Base-by-base conservation (phyloP, 1,140 invertebrate species). In the Homalodisca vitripennis region DNA sequence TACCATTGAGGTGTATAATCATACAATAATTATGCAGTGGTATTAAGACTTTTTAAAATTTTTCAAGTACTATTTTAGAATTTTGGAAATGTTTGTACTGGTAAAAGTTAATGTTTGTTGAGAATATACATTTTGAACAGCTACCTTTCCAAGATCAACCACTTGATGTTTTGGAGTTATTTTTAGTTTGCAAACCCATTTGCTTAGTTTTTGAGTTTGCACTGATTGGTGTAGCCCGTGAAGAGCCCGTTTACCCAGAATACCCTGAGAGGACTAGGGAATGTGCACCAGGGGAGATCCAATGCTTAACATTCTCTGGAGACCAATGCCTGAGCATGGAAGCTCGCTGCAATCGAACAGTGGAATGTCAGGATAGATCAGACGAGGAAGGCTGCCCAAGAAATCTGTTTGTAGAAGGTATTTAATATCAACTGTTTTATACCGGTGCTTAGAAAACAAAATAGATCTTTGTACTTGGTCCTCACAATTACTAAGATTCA, bases 291-390 rank as follows among this genome's bases (percentile, higher is more conserved):
- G 31, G 64, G 17, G 67, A 69, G 31, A 69, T 22, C 29, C 22
- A 53, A 22, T 57, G 68, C 72, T 57, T 64, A 75, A 68, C 68
- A 78, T 55, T 57, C 62, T 63, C 79, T 20, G 78, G 79, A 70
- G 85, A 85, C 48, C 73, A 77, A 67, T 89, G 87, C 77, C 80
- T 88, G 41, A 77, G 80, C 46, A 73, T 79, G 71, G 77, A 80
- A 60, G 78, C 77, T 20, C 78, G 79, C 22, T 85, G 84, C 71
- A 79, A 84, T 53, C 77, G 79, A 24, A 46, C 73, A 0, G 1
- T 66, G n/a, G 81, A 87, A 67, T 88, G 86, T 74, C 66, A 71
- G 3, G 84, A 86, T 68, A 76, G 77, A 31, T 81, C 81, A 24
- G 85, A 86, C 73, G 85, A 86, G 77, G 27, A 74, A 3, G 78